A percentile compares a stretch with the other conserved stretches of the same genome.
Conservation (phyloP, 2,113 vertebrate species). For the Hirundichthys speculiger region DNA sequence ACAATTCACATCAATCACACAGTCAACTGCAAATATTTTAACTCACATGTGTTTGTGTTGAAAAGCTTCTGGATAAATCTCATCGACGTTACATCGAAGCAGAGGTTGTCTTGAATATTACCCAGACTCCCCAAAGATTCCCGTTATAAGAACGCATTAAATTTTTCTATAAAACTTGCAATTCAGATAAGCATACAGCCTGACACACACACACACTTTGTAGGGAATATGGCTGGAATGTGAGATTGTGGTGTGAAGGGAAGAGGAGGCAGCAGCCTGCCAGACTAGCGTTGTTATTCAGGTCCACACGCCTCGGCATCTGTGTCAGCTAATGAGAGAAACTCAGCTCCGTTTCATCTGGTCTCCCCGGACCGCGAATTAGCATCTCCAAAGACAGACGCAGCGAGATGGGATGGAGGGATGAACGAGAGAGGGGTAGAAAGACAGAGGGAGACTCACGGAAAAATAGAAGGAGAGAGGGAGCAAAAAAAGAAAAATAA, state of each 20-base stretch:
- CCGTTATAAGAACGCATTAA: constrained; percentile 53
- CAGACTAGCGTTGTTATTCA: constrained; percentile 81
- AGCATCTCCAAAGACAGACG: constrained; percentile 82
- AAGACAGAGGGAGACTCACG: constrained; percentile 40
- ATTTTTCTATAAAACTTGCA: constrained; percentile 67
- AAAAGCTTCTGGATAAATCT: constrained; percentile 22
- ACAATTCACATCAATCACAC: background rate
- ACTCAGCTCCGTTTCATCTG: constrained; percentile 81
- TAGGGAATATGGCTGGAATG: constrained; percentile 71
- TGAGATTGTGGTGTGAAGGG: constrained; percentile 65
- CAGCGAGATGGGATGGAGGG: constrained; percentile 67
- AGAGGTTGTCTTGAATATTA: constrained; percentile 45
- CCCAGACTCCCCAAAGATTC: constrained; percentile 41
- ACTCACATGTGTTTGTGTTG: constrained; percentile 10
- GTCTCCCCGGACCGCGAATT: constrained; percentile 80
- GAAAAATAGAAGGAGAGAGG: constrained; percentile 24
- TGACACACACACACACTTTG: constrained; percentile 44
- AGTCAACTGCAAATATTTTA: constrained; percentile 14
- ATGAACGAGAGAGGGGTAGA: constrained; percentile 32
- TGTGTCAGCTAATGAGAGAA: constrained; percentile 84
- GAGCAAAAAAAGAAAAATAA: constrained; percentile 56
- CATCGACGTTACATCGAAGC: constrained; percentile 43
- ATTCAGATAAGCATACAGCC: constrained; percentile 45
- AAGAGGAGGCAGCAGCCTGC: constrained; percentile 73
- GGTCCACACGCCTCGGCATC: constrained; percentile 81